Percentiles rank a stretch among this genome's conserved stretches.
phyloP scores from a whole-genome alignment of 2,113 vertebrate species.

The Labeo rohita region DNA sequence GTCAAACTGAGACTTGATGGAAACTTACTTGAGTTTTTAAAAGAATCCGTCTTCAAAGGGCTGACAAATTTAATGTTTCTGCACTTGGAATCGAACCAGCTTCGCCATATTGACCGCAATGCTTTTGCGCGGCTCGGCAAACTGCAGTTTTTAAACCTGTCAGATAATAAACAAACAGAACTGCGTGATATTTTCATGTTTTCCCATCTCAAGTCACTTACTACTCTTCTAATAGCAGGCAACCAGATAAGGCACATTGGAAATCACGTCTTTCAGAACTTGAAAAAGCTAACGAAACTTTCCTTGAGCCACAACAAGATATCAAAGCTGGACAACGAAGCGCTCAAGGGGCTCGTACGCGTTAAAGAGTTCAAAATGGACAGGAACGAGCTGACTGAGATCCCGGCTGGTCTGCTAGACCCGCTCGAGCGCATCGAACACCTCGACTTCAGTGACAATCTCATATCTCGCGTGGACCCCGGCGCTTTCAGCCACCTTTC shows the following conservation, averaged over 20 bases:
- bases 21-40: conserved; percentile 82
- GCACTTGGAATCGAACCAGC: conserved; percentile 89
- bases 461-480: conserved; percentile 77
- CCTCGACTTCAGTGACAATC: conserved; percentile 88
- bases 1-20: conserved; percentile 90
- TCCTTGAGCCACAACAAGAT: conserved; percentile 87
- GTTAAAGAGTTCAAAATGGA: conserved; percentile 86
- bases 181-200: conserved; percentile 81
- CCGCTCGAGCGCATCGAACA: conserved; percentile 83
- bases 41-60: conserved; percentile 84
- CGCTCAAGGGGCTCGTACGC: conserved; percentile 81
- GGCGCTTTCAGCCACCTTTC: conserved; percentile 77
- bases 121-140: conserved; percentile 84
- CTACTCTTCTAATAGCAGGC: conserved; percentile 85
- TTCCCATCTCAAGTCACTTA: conserved; percentile 80
- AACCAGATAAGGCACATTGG: conserved; percentile 85
- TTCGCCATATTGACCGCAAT: conserved; percentile 86
- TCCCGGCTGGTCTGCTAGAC: conserved; percentile 82
- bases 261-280: conserved; percentile 84
- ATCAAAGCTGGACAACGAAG: conserved; percentile 76
- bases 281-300: conserved; percentile 83
- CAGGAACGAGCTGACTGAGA: conserved; percentile 83
- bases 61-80: conserved; percentile 86
- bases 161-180: conserved; percentile 85
- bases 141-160: conserved; percentile 90